Evolutionary conservation across 2,888 invertebrate genomes (phyloP), one percentile per base, ranked within the genome.

Genomic region (Caenorhabditis zanzibari): DNA sequence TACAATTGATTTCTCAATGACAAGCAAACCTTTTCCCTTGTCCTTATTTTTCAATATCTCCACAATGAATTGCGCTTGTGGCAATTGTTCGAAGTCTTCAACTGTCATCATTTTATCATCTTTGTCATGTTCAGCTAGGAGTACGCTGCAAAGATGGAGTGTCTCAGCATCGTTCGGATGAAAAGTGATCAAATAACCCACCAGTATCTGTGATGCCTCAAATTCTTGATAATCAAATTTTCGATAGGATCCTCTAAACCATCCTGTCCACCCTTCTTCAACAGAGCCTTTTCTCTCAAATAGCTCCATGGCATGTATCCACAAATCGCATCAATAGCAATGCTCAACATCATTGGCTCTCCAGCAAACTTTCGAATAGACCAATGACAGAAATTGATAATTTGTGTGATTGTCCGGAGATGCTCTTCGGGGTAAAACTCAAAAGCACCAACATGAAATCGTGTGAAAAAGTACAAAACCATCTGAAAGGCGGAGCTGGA

Each of bases 301-400:
- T 79, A 63, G 22, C 32, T 38, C 84, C 84, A 84, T 12, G 59
- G 69, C 9, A 76, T 7, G 22, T 32, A 79, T 41, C 75, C 84
- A n/a, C 59, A 72, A 38, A 76, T 72, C 28, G 84, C 84, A n/a
- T 84, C 80, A 10, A 84, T 49, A 0, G 84, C 75, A 9, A 77
- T 69, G 4, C 72, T 61, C 9, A 75, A 28, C 44, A 84, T 80
- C 59, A 84, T 76, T 12, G 28, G 44, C n/a, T 83, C 74, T 0
- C 35, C 24, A 2, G 52, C 41, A 24, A 58, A 83, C 26, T 64
- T 71, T 10, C 63, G 56, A 32, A 83, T 69, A 10, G 52, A 49
- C 32, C 54, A 52, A 4, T 64, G 66, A 47, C 64, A 79, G 19
- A 83, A 75, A 6, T 61, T 58, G 10, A 59, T 38, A 44, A 79